Conservation (phyloP, 2,888 invertebrate genomes). For the Agrotis exclamationis region DNA sequence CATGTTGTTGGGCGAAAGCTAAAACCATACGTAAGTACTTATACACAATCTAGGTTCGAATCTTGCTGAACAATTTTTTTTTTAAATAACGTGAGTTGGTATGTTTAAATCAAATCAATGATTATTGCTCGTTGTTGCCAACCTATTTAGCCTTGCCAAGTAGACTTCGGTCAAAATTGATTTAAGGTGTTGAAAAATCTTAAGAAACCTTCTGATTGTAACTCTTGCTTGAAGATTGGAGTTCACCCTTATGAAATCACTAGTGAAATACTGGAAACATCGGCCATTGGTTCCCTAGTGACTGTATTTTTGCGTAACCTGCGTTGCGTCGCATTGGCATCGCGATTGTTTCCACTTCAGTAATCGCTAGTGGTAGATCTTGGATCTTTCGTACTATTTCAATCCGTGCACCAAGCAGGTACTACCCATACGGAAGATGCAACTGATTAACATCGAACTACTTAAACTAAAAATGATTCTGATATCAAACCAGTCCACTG, state of each 20-base stretch:
- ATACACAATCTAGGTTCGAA: neutral
- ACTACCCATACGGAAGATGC: neutral
- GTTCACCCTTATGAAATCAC: constrained; percentile 56
- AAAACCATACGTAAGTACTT: neutral
- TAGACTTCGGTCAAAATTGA: constrained; percentile 18
- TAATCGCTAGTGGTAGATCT: constrained; percentile 47
- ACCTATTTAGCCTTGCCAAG: neutral
- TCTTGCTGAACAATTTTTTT: neutral
- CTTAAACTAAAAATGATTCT: no score
- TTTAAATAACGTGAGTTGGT: neutral
- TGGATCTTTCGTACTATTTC: constrained; percentile 8
- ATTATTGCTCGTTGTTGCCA: neutral
- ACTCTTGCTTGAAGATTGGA: constrained; percentile 21
- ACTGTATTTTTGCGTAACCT: constrained; percentile 66
- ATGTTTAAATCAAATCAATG: constrained; percentile 1
- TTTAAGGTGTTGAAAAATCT: constrained; percentile 30
- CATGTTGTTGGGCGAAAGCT: constrained; percentile 40
- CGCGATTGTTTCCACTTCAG: constrained; percentile 66
- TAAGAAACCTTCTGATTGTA: constrained; percentile 37
- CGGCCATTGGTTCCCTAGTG: constrained; percentile 48
- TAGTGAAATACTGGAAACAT: constrained; percentile 61
- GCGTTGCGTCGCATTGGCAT: constrained; percentile 54
- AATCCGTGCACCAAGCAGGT: neutral
- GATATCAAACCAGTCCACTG: no score
- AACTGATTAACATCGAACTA: no score